These are phyloP conservation scores for Meda fulgida DNA, from an alignment of 2,797 vertebrate species.

Conservation along the genomic window DNA sequence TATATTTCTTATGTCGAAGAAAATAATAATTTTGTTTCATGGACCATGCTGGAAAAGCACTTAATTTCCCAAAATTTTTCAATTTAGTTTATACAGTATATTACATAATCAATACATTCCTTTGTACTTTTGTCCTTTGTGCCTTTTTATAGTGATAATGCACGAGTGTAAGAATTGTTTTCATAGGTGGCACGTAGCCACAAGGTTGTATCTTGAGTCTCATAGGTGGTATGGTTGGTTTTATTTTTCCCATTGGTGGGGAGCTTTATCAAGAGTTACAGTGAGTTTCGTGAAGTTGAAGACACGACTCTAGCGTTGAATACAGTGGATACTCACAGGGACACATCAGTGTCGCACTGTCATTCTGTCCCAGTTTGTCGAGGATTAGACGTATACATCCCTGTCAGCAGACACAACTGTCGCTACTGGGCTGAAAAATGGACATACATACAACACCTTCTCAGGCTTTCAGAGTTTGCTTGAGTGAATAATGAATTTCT, in stretches of 20 bases:
- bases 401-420: slow-evolving; percentile 43
- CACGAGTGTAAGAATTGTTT: background rate
- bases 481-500: background rate
- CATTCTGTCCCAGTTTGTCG: slow-evolving; percentile 28
- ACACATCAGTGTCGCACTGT: background rate
- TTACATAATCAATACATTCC: background rate
- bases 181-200: background rate
- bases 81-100: background rate
- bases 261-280: background rate
- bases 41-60: background rate
- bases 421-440: slow-evolving; percentile 39
- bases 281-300: background rate
- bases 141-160: background rate
- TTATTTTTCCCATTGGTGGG: background rate
- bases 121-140: no score
- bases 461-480: background rate
- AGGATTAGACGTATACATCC: slow-evolving; percentile 32
- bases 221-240: background rate
- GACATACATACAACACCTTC: slow-evolving; percentile 38
- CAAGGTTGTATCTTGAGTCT: background rate
- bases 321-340: background rate
- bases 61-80: background rate
- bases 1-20: background rate
- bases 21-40: background rate
- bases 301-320: background rate